These are phyloP conservation scores for Lethocerus indicus DNA, from an alignment of 1,140 invertebrate species.

Conservation along the genomic window DNA sequence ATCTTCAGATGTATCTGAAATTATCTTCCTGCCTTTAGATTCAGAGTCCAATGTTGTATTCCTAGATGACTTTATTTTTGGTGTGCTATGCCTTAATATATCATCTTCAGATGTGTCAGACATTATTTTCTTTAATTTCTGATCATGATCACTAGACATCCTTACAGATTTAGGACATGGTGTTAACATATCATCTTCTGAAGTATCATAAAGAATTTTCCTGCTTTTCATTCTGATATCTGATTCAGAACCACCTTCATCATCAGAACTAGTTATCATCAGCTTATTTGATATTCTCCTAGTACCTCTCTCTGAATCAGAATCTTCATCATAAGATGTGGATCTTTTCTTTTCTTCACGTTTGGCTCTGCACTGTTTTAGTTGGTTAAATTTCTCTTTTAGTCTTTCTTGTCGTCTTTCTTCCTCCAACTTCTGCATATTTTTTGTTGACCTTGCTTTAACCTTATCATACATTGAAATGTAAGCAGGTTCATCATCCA, in stretches of 20 bases:
- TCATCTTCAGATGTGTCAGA: conserved; percentile 40
- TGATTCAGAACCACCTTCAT: conserved; percentile 18
- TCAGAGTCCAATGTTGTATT: conserved; percentile 37
- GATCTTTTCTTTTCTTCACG: conserved; percentile 72
- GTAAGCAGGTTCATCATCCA: conserved; percentile 76
- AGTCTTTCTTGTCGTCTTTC: conserved; percentile 71
- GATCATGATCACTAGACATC: conserved; percentile 31
- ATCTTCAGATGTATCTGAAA: conserved; percentile 39
- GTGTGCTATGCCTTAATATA: conserved; percentile 14
- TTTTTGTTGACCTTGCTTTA: conserved; percentile 83
- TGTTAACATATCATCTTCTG: conserved; percentile 30
- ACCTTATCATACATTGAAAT: conserved; percentile 98
- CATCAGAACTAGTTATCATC: conserved; percentile 20
- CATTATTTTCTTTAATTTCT: conserved; percentile 25
- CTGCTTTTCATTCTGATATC: conserved; percentile 14
- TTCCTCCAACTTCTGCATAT: conserved; percentile 80
- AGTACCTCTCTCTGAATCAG: conserved; percentile 32
- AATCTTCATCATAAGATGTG: conserved; percentile 69
- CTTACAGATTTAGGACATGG: conserved; percentile 28
- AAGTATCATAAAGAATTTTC: conserved; percentile 36
- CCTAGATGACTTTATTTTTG: conserved; percentile 28
- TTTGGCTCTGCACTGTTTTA: conserved; percentile 73
- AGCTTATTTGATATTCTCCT: conserved; percentile 17
- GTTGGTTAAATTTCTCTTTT: conserved; percentile 73
- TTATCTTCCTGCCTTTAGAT: conserved; percentile 23